Evolutionary conservation across 2,888 invertebrate genomes (phyloP).

Genomic region (Lithophane ornitopus): DNA sequence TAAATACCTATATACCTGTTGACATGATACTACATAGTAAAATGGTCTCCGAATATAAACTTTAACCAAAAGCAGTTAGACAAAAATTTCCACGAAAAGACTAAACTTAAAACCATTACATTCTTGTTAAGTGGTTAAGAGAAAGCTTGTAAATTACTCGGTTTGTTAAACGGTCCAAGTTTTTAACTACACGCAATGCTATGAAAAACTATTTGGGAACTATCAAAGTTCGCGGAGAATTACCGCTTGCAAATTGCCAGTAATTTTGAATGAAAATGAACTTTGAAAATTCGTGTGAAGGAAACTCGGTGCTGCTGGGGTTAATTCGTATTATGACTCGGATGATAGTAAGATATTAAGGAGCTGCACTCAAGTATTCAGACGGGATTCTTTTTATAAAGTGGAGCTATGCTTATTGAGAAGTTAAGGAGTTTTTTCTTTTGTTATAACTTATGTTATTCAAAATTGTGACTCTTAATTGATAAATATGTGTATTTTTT

Average conservation of each 20-base stretch:
- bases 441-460: too few species aligned
- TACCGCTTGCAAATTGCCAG: slow-evolving; percentile 80
- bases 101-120: slow-evolving; percentile 2
- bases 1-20: too few species aligned
- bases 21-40: too few species aligned
- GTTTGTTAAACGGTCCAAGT: slow-evolving; percentile 70
- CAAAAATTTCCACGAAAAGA: slow-evolving; percentile 5
- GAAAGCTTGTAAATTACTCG: slow-evolving; percentile 67
- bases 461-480: too few species aligned
- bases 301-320: slow-evolving; percentile 69
- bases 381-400: slow-evolving; percentile 31
- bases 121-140: slow-evolving; percentile 48
- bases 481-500: too few species aligned
- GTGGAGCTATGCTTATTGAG: slow-evolving; percentile 2
- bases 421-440: too few species aligned
- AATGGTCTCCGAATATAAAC: not conserved
- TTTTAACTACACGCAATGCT: slow-evolving; percentile 77
- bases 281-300: slow-evolving; percentile 77
- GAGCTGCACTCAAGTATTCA: slow-evolving; percentile 37
- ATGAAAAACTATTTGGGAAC: slow-evolving; percentile 81
- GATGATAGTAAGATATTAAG: slow-evolving; percentile 58
- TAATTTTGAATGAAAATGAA: slow-evolving; percentile 79
- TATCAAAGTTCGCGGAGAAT: slow-evolving; percentile 80
- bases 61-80: slow-evolving; percentile 1
- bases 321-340: slow-evolving; percentile 65